phyloP scores from a whole-genome alignment of 2,888 invertebrate genomes.

The Poecilobothrus nobilitatus region DNA sequence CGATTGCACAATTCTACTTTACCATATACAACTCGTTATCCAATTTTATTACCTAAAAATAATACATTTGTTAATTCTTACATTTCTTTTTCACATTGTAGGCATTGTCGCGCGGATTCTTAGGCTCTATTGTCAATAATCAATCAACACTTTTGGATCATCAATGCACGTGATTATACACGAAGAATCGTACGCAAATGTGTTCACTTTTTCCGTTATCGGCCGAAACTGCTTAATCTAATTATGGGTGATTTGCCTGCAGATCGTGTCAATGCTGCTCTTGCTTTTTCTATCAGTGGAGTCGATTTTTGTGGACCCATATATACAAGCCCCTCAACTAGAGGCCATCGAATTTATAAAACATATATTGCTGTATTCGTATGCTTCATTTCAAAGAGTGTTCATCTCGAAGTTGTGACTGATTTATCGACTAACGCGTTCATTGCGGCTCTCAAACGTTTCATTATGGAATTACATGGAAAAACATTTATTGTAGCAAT shows the following conservation, averaged over 20 bases:
- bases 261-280: constrained; percentile 16
- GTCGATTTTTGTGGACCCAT: constrained; percentile 19
- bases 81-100: constrained; percentile 15
- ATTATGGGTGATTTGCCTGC: constrained; percentile 23
- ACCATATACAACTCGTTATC: constrained; percentile 24
- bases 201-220: constrained; percentile 20
- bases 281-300: too few species aligned
- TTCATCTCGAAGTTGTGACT: constrained; percentile 22
- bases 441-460: constrained; percentile 20
- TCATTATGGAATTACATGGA: constrained; percentile 21
- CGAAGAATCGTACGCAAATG: constrained; percentile 20
- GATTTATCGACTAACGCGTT: constrained; percentile 21
- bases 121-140: constrained; percentile 18
- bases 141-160: constrained; percentile 20
- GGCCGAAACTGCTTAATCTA: constrained; percentile 19
- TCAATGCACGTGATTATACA: constrained; percentile 18
- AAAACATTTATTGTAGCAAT: constrained; percentile 20
- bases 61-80: constrained; percentile 16
- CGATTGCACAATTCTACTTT: constrained; percentile 25
- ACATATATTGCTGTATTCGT: constrained; percentile 21
- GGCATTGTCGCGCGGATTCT: constrained; percentile 16
- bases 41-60: constrained; percentile 27
- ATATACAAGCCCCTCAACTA: constrained; percentile 2
- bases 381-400: constrained; percentile 21
- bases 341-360: constrained; percentile 17